Percentiles rank a stretch among this genome's conserved stretches.
Evolutionary conservation across 2,888 invertebrate species (phyloP).

Genomic region (Magallana nippona): DNA sequence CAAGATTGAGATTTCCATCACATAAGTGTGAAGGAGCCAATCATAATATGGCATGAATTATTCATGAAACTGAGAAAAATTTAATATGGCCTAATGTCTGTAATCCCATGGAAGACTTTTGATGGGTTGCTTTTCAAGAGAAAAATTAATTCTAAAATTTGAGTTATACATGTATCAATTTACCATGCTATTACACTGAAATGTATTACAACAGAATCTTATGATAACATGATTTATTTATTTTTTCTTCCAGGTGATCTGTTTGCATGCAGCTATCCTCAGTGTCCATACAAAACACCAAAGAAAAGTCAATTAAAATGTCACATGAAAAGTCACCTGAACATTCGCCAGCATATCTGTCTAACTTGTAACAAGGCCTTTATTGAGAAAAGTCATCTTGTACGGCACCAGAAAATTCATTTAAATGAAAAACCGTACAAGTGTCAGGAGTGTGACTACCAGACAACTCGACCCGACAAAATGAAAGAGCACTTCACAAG

Average conservation of each 20-base stretch:
- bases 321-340: conserved; percentile 84
- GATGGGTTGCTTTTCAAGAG: too few relatives aligned
- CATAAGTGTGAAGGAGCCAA: too few relatives aligned
- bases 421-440: conserved; percentile 85
- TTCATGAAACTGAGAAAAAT: too few relatives aligned
- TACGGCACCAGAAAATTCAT: conserved; percentile 86
- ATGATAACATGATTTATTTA: neutral
- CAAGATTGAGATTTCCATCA: too few relatives aligned
- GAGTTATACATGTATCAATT: too few relatives aligned
- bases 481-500: conserved; percentile 83
- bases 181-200: too few relatives aligned
- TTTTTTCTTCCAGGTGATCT: conserved; percentile 81
- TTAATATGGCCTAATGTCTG: too few relatives aligned
- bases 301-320: conserved; percentile 85
- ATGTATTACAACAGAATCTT: neutral
- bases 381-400: conserved; percentile 85
- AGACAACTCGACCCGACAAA: conserved; percentile 85
- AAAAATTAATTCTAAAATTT: too few relatives aligned
- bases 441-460: conserved; percentile 85
- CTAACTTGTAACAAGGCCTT: conserved; percentile 84
- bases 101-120: too few relatives aligned
- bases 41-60: too few relatives aligned
- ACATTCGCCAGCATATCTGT: conserved; percentile 83
- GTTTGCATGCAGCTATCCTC: conserved; percentile 84
- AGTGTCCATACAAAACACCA: conserved; percentile 84